Conservation (phyloP, 1,140 invertebrate species). For the Vanessa tameamea region DNA sequence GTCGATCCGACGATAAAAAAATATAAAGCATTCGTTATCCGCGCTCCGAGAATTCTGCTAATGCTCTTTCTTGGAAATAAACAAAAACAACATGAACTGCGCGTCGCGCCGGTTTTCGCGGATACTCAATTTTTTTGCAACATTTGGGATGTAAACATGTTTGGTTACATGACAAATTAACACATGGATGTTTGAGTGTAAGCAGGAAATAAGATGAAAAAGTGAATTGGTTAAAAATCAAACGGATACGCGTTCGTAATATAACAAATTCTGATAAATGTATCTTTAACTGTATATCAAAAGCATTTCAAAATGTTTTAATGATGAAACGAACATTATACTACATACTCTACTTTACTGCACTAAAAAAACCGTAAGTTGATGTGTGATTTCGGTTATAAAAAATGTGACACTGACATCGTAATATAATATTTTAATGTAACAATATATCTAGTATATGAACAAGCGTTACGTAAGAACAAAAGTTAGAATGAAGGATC, state of each 20-base stretch:
- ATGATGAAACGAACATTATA: not conserved
- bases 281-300: not conserved
- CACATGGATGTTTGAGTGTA: conserved; percentile 21
- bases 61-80: conserved; percentile 35
- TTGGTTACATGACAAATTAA: conserved; percentile 34
- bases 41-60: conserved; percentile 15
- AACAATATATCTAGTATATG: conserved; percentile 9
- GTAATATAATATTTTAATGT: conserved; percentile 25
- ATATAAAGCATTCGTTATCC: conserved; percentile 23
- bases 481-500: conserved; percentile 66
- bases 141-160: conserved; percentile 33
- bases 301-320: conserved; percentile 8
- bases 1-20: conserved; percentile 27
- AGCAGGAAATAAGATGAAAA: conserved; percentile 28
- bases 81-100: conserved; percentile 24
- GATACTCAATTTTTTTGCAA: conserved; percentile 31
- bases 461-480: conserved; percentile 61
- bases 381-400: not conserved
- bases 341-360: not conserved
- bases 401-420: conserved; percentile 18
- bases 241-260: conserved; percentile 20
- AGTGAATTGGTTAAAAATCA: conserved; percentile 18
- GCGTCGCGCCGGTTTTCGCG: conserved; percentile 25
- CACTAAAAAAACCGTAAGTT: not conserved
- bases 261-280: conserved; percentile 12